Evolutionary conservation across 2,888 invertebrate species (phyloP).

Genomic region (Papilio protenor): DNA sequence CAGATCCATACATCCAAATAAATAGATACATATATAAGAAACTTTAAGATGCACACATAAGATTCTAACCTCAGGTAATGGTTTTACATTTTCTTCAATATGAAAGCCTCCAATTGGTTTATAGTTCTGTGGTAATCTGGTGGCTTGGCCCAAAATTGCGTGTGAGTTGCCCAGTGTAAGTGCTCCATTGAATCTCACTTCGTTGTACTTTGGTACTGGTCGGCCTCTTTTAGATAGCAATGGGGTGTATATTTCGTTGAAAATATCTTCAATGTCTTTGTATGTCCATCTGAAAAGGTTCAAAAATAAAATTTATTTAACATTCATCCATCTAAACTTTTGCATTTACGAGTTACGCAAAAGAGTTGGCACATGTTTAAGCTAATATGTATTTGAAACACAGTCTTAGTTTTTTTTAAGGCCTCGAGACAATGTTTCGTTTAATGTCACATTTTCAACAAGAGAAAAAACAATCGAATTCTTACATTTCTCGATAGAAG

Average conservation of each 20-base stretch:
- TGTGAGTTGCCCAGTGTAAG: constrained; percentile 53
- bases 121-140: constrained; percentile 60
- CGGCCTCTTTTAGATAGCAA: constrained; percentile 46
- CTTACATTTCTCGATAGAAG: constrained; percentile 44
- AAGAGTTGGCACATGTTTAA: no score
- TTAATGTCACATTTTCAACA: neutral
- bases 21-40: neutral
- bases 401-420: no score
- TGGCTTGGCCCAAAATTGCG: constrained; percentile 52
- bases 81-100: constrained; percentile 56
- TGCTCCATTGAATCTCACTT: constrained; percentile 52
- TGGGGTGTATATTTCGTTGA: constrained; percentile 45
- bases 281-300: constrained; percentile 33
- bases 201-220: constrained; percentile 50
- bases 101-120: constrained; percentile 66
- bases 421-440: no score
- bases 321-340: no score
- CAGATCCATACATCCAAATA: no score
- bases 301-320: neutral
- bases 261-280: constrained; percentile 28
- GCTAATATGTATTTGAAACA: no score
- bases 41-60: no score
- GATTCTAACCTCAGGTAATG: constrained; percentile 59
- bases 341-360: no score
- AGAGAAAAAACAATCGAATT: neutral